Base-by-base conservation (phyloP, 23 tunicate genomes). In the Trididemnum nubilum region DNA sequence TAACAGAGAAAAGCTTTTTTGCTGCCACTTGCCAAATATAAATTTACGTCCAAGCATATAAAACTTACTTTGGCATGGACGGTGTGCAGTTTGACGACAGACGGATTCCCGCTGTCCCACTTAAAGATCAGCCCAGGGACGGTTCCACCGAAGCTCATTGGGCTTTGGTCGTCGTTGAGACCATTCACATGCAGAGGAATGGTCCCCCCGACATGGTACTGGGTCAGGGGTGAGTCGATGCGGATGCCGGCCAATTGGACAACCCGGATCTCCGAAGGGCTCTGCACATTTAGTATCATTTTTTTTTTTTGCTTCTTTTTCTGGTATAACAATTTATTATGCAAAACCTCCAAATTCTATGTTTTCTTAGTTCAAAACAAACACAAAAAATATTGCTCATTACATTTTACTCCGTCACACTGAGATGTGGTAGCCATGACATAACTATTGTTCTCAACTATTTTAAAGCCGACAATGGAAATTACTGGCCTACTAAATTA, bases 121-220 rank as follows among this genome's bases (percentile, higher is more conserved):
- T 34, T 79, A 69, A 92, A 92, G 5, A 72, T 32, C 2, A 92
- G 64, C n/a, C 97, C 97, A 21, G 97, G 92, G 1, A 63, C 76
- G 50, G 81, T 83, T 70, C 81, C 86, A 49, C 86, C 97, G 27
- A 92, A 82, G 49, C 87, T 86, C 38, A 92, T 65, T 1, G 95
- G 91, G 44, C 79, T 81, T 23, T 52, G 51, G 2, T 77, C 77
- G 30, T 83, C 92, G 4, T 72, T 81, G 0, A 73, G 61, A 0
- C 92, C 92, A 28, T 72, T 61, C 39, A 92, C 92, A 65, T 92
- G 87, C 0, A 92, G 63, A 35, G 97, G 97, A 19, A 86, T 87
- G n/a, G 51, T 30, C n/a, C 85, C 73, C 2, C 88, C 97, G 24
- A 88, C 89, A 23, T 86, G 81, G 36, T 82, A 92, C 34, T 85